A percentile compares a stretch with the other conserved stretches of the same genome.
Evolutionary conservation across 2,888 invertebrate genomes (phyloP).

Genomic region (Mantis religiosa): DNA sequence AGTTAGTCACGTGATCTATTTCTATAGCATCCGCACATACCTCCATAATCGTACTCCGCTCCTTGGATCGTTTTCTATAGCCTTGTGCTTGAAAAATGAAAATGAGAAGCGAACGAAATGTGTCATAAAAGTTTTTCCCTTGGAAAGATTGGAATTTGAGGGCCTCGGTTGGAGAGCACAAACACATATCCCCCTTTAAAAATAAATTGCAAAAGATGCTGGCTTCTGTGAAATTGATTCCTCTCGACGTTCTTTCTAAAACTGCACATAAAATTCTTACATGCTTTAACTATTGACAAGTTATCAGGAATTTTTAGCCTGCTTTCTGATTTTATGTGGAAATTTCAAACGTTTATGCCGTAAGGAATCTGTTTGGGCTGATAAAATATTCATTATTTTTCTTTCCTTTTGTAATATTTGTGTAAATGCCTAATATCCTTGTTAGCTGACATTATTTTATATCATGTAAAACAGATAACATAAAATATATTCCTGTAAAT

Average conservation of each 20-base stretch:
- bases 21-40: background rate
- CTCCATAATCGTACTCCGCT: background rate
- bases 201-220: background rate
- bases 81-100: background rate
- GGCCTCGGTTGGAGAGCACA: background rate
- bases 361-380: no score
- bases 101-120: background rate
- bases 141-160: background rate
- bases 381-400: no score
- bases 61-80: background rate
- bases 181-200: background rate
- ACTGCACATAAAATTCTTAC: background rate
- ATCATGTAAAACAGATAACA: no score
- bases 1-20: background rate
- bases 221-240: background rate
- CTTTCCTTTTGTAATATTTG: no score
- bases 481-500: no score
- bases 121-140: background rate
- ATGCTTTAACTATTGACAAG: background rate
- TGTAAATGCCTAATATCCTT: no score
- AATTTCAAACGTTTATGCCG: no score
- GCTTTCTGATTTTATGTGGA: background rate
- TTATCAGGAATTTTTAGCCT: background rate
- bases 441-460: no score
- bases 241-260: background rate